phyloP scores from a whole-genome alignment of 2,888 invertebrate genomes.

The Nipponacmea schrenckii region DNA sequence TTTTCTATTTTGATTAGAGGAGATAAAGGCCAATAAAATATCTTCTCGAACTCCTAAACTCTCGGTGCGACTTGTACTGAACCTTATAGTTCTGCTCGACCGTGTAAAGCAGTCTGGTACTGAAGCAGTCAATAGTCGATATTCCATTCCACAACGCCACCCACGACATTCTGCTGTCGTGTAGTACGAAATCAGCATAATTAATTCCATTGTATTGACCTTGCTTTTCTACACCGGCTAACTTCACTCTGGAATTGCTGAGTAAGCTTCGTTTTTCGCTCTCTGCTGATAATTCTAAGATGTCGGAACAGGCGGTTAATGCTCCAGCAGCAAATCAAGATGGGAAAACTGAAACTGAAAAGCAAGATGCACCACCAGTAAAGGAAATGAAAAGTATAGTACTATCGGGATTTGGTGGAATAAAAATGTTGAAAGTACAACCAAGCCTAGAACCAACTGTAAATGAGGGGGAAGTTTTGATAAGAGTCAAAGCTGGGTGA shows the following conservation, averaged over 20 bases:
- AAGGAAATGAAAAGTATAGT: constrained; percentile 88
- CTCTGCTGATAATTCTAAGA: background rate
- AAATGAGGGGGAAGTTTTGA: constrained; percentile 75
- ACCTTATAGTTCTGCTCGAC: no score
- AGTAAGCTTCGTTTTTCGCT: constrained; percentile 2
- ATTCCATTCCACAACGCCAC: no score
- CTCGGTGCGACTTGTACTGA: no score
- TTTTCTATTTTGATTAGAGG: no score
- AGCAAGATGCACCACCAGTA: constrained; percentile 70
- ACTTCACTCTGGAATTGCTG: background rate
- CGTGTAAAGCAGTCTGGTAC: no score
- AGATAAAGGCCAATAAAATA: no score
- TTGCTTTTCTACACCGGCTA: background rate
- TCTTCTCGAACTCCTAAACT: no score
- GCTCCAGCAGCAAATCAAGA: constrained; percentile 24
- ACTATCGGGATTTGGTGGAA: constrained; percentile 85
- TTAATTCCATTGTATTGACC: constrained; percentile 3
- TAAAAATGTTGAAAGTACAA: constrained; percentile 85
- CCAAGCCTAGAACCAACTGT: constrained; percentile 81
- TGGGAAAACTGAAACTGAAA: constrained; percentile 32
- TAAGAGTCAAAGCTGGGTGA: constrained; percentile 88
- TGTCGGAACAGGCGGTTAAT: constrained; percentile 17
- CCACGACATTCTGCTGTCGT: no score
- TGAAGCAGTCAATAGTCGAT: no score
- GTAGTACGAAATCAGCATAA: constrained; percentile 1